phyloP scores from a whole-genome alignment of 2,113 vertebrate species.

The Blennius ocellaris region DNA sequence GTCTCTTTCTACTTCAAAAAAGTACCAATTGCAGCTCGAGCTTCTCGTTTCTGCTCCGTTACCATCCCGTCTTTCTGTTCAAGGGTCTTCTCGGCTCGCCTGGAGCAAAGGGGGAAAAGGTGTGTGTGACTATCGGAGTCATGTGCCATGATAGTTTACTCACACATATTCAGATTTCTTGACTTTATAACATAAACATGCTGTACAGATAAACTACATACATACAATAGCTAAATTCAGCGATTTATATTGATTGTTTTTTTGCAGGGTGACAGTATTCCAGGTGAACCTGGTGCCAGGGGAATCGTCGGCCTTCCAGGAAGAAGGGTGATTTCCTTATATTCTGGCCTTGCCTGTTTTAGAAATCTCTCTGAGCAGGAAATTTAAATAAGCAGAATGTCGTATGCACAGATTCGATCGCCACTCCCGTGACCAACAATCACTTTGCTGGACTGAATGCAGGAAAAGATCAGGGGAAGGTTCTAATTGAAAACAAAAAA shows the following conservation, averaged over 20 bases:
- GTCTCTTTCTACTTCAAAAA: background rate
- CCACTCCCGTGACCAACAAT: no score
- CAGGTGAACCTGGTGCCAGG: constrained; percentile 83
- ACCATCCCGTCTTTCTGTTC: background rate
- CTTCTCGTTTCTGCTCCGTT: background rate
- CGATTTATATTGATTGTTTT: background rate
- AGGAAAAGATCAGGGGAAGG: no score
- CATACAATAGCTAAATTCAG: no score
- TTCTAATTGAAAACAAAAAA: no score
- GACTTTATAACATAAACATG: no score
- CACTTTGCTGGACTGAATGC: no score
- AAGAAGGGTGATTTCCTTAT: constrained; percentile 73
- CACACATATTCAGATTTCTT: no score
- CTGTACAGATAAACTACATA: no score
- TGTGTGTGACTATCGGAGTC: constrained; percentile 45
- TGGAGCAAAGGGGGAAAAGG: constrained; percentile 89
- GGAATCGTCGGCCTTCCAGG: constrained; percentile 85
- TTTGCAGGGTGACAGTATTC: constrained; percentile 82
- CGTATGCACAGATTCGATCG: no score
- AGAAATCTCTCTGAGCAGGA: background rate
- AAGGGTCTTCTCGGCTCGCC: constrained; percentile 84
- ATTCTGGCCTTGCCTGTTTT: background rate
- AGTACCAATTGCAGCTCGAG: background rate
- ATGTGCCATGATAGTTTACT: background rate
- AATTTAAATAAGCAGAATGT: no score